Base-by-base conservation (phyloP, 2,113 vertebrate species). In the Amblyornis subalaris region DNA sequence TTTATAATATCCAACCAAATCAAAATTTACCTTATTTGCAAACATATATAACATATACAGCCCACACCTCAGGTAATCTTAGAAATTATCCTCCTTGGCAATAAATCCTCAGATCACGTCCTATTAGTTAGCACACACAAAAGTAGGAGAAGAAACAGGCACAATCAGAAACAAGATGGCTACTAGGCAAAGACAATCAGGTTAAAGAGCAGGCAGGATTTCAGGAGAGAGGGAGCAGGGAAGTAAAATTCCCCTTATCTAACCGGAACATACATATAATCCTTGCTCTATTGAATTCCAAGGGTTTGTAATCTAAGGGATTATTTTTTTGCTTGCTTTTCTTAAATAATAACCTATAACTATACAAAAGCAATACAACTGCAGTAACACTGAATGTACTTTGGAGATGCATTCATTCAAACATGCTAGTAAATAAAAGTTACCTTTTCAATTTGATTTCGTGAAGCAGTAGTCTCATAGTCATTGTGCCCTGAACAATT, bases 381-480 rank as follows among this genome's bases (percentile, higher is more conserved):
- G 7, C 5, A 3, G 25, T 14, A 79, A 51, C 36, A 76, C 33
- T 25, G 23, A 87, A 82, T 40, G 31, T 35, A 12, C 23, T 88
- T 36, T 12, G 0, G 21, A 53, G 45, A 35, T 36, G 19, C 6
- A 38, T 47, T 76, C 28, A 58, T 62, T 67, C 26, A 78, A 50
- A 77, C 4, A n/a, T 1, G 9, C 9, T 20, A 42, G 76, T 50
- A 61, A 82, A 76, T 28, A 87, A 90, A 94, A 54, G 82, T 94
- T 97, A 97, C 97, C 96, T 97, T 92, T 93, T 88, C 87, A 67
- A 61, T 81, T 81, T 93, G 80, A 74, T 97, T 93, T 72, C 93
- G 76, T 69, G 83, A 58, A 71, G 96, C 76, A 91, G 58, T 42
- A 69, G 76, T 77, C 33, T 96, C 91, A 76, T 26, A 90, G 15